These are phyloP conservation scores for Diplazon laetatorius DNA, from an alignment of 2,888 invertebrate species.

Conservation along the genomic window DNA sequence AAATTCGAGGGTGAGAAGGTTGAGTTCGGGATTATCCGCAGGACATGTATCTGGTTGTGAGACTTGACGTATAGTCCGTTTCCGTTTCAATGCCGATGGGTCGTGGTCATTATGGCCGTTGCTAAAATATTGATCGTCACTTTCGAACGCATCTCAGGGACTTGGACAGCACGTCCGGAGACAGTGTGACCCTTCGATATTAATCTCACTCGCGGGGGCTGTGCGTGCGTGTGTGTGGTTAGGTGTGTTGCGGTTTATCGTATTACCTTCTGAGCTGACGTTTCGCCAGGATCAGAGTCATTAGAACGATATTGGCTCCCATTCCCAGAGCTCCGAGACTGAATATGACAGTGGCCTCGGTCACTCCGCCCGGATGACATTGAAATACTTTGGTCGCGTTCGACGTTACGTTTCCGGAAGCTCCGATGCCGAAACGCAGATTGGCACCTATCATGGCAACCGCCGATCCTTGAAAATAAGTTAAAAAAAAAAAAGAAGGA, in stretches of 20 bases:
- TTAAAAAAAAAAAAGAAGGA: too few species aligned
- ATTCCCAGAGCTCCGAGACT: conserved; percentile 91
- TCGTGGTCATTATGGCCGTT: conserved; percentile 1
- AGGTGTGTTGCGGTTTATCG: background rate
- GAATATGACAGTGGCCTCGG: conserved; percentile 90
- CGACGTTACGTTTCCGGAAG: conserved; percentile 87
- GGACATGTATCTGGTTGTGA: conserved; percentile 31
- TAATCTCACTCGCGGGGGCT: background rate
- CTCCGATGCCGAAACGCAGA: conserved; percentile 88
- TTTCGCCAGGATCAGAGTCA: conserved; percentile 91
- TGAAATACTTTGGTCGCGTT: conserved; percentile 89
- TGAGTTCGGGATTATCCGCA: conserved; percentile 28
- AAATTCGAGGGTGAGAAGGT: conserved; percentile 34
- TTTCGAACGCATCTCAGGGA: conserved; percentile 8
- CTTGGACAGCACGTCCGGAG: background rate
- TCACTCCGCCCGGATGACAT: conserved; percentile 91
- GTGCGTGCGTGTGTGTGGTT: too few species aligned
- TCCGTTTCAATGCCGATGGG: background rate
- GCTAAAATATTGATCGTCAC: conserved; percentile 49
- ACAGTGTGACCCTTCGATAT: background rate
- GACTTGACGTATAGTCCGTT: conserved; percentile 39
- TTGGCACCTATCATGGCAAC: conserved; percentile 92
- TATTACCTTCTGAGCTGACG: conserved; percentile 90
- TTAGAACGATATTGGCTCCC: conserved; percentile 91
- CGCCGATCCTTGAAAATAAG: conserved; percentile 85